Base-by-base conservation (phyloP, 2,113 vertebrate genomes). In the Cynopterus brachyotis region DNA sequence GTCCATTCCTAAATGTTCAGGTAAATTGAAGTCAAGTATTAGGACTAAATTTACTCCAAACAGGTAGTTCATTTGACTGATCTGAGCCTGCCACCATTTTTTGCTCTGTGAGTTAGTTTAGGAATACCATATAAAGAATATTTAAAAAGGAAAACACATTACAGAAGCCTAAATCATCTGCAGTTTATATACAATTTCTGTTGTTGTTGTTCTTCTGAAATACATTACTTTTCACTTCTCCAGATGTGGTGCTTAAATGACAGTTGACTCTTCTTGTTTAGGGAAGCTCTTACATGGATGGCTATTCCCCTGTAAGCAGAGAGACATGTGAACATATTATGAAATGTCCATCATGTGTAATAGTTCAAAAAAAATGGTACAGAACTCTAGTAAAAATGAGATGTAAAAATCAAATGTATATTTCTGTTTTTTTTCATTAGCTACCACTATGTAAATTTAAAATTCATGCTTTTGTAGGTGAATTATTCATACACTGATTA, bases 181-280 rank as follows among this genome's bases (percentile, higher is more conserved):
- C 60, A 40, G 55, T 3, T 87, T 90, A 53, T 47, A 32, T 0
- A 4, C 32, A 70, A 37, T 89, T 78, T 95, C 32, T 89, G 0
- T 76, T 81, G 55, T 84, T 89, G 0, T 76, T 81, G 55, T 84
- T 95, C 35, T 89, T 95, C 20, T 94, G 85, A 95, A 96, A 81
- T 81, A 88, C 72, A 76, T 88, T 96, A 42, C 70, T 96, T 95
- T 96, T 92, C 19, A 53, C 96, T 95, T 90, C 53, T 95, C 37
- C 32, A 80, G 42, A 76, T 80, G 90, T 91, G 53, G 17, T 30
- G 16, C 93, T 95, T 94, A 94, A 90, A 75, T 80, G 79, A 84
- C 81, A 94, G 22, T 35, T 91, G 84, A 87, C 35, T 87, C 24
- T 85, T 89, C 37, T n/a, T 89, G 28, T 95, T 96, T 96, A 26